Base-by-base conservation (phyloP, 2,888 invertebrate species). In the Acrobasis suavella region DNA sequence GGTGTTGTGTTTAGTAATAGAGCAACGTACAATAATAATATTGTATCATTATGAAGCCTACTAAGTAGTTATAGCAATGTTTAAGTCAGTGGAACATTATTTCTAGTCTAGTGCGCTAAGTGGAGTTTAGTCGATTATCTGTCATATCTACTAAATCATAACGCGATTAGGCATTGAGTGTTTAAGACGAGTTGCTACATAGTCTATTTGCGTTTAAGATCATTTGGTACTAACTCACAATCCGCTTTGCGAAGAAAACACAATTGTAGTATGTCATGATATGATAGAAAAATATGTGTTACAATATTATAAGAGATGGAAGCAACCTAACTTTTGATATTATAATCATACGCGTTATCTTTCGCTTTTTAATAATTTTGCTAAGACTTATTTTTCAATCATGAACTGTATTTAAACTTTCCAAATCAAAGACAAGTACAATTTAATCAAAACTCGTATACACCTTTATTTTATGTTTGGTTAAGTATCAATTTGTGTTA, bases 401-500 rank as follows among this genome's bases (percentile, higher is more conserved):
- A 32, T 32, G 32, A 32, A 32, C 32, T 14, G 22, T 32, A 32
- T 51, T 12, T 7, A 32, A 52, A 52, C 12, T 52, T 32, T 52
- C 14, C 1, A 32, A 32, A 52, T 52, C 52, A 12, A 15, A 42
- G 38, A 22, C 6, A 15, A 16, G 56, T 3, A 42, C 16, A 42
- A 17, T 39, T 56, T 56, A 56, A 56, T 56, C 46, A 56, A 56
- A 46, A 56, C 42, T 39, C 15, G 6, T 22, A 50, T 17, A 16
- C 6, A 38, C 38, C 6, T 50, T 50, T 38, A 38, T 50, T 59
- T 59, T 50, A 59, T 50, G 59, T 14, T 50, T 9, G 38, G 50
- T 38, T 59, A 50, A 59, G 59, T 59, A 59, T 50, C 50, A 16
- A 59, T 59, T 59, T 59, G 50, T 59, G 59, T 59, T 59, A 59